phyloP scores from a whole-genome alignment of 2,113 vertebrate genomes.

The Caloenas nicobarica region DNA sequence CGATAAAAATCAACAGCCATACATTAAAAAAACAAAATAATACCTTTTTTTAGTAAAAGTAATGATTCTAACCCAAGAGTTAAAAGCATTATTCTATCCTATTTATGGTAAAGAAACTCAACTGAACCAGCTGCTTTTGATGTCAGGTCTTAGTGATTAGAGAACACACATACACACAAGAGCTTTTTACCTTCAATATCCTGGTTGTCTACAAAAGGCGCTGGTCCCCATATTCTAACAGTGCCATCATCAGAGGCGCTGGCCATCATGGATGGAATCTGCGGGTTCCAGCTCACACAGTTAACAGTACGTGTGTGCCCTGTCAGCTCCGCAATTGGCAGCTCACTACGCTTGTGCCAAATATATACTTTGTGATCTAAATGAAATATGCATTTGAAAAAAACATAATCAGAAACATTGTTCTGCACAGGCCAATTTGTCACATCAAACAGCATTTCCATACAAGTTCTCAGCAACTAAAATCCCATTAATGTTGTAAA shows the following conservation, averaged over 20 bases:
- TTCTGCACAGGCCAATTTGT: rapidly evolving
- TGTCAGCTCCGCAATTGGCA: constrained; percentile 94
- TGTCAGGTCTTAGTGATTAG: not conserved
- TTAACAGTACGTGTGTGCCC: constrained; percentile 97
- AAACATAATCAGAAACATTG: not conserved
- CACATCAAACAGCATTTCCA: rapidly evolving
- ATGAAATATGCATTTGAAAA: not conserved
- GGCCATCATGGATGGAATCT: constrained; percentile 92
- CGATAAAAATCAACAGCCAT: not conserved
- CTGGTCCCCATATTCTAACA: constrained; percentile 96
- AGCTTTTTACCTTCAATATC: constrained; percentile 83
- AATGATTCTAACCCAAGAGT: not conserved
- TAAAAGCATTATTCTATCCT: not conserved
- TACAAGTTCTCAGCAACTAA: not conserved
- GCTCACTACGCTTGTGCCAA: constrained; percentile 96
- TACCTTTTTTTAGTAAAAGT: not conserved
- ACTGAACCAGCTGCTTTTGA: not conserved
- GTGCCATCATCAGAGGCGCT: constrained; percentile 97
- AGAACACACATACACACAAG: not conserved
- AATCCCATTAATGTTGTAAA: not conserved
- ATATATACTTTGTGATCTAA: constrained; percentile 98
- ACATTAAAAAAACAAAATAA: too few relatives aligned
- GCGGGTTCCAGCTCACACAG: constrained; percentile 98
- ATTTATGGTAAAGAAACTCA: not conserved
- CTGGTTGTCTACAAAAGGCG: constrained; percentile 90